Base-by-base conservation (phyloP, 23 tunicate species). In the Botrylloides violaceus region DNA sequence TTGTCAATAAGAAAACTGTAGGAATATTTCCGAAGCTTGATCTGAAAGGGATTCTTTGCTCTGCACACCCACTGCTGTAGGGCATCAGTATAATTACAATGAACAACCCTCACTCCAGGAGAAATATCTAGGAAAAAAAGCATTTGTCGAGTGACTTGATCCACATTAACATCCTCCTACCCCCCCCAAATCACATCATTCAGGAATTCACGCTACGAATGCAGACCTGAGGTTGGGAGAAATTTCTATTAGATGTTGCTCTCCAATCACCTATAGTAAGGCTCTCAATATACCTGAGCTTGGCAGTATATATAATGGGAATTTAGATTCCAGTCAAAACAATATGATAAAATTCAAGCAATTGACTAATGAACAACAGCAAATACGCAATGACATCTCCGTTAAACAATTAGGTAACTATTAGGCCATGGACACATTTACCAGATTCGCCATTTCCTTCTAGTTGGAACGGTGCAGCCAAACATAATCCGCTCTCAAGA, bases 41-140 rank as follows among this genome's bases (percentile, higher is more conserved):
- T 48, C 49, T 81, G 96, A 65, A 71, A 77, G 5, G 80, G 83
- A 60, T 88, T 88, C 27, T 75, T 81, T 30, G 88, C 71, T 19
- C 75, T 79, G 59, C 96, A 88, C 7, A 77, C 61, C 96, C 96
- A 88, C 30, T 88, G 96, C 64, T 88, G 96, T 3, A 71, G 29
- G 9, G 64, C 26, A 55, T 88, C 88, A 28, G 88, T 50, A 15
- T 70, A 32, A 58, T 88, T 88, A 48, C 96, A 88, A 5, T 82
- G 83, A 2, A 61, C 24, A 2, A 88, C 80, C 22, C 88, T 63
- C n/a, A 88, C 65, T 25, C 81, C 95, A 37, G 91, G 83, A 9
- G 71, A 39, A 15, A 76, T 18, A 47, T 25, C 87, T 81, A 36
- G n/a, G n/a, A n/a, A n/a, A n/a, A n/a, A n/a, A n/a, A n/a, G n/a